These are phyloP conservation scores for Crotalus tigris DNA, from an alignment of 2,113 vertebrate genomes.

Conservation along the genomic window DNA sequence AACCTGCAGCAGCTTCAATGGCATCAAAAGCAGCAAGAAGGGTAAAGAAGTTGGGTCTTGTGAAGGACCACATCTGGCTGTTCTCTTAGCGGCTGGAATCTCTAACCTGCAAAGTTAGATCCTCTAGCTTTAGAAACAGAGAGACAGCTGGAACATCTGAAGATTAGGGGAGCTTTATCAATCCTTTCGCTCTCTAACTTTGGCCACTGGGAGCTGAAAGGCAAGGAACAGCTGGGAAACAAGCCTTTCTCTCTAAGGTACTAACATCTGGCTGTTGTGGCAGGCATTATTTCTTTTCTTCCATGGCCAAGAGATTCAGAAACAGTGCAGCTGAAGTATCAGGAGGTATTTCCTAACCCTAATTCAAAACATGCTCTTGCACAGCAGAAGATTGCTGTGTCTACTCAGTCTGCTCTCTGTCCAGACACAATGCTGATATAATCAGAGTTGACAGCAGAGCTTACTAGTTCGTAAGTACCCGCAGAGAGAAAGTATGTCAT, in stretches of 20 bases:
- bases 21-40: not conserved
- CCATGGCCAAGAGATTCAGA: not conserved
- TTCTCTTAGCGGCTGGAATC: not conserved
- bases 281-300: not conserved
- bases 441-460: not conserved
- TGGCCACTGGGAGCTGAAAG: not conserved
- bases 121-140: not conserved
- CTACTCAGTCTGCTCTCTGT: not conserved
- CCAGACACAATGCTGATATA: not conserved
- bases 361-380: not conserved
- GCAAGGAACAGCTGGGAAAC: not conserved
- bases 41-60: not conserved
- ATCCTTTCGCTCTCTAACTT: not conserved
- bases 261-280: not conserved
- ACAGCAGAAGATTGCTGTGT: not conserved
- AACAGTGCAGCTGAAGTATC: not conserved
- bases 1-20: not conserved
- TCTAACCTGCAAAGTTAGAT: not conserved
- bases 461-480: not conserved
- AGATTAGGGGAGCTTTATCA: not conserved
- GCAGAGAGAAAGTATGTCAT: not conserved
- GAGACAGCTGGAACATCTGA: not conserved
- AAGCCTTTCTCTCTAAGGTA: not conserved
- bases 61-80: not conserved
- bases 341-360: not conserved